A percentile compares a stretch with the other conserved stretches of the same genome.
Evolutionary conservation across 35 echinoderm and acorn worm genomes (phyloP).

Genomic region (Heliocidaris tuberculata): DNA sequence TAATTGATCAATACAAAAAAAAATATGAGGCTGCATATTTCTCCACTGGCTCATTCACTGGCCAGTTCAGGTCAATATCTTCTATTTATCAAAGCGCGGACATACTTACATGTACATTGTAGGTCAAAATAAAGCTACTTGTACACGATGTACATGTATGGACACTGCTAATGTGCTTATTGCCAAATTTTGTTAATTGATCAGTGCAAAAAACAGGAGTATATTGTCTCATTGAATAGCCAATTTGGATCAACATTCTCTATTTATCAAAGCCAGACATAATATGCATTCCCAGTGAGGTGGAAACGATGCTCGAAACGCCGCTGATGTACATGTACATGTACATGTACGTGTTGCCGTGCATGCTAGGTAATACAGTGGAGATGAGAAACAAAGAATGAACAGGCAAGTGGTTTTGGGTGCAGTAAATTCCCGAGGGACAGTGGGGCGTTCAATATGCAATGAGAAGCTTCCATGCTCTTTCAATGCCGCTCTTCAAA

Average conservation of each 20-base stretch:
- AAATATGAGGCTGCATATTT: neutral
- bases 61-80: neutral
- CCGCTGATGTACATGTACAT: neutral
- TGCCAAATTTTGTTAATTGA: too few species aligned
- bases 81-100: too few species aligned
- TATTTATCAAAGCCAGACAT: too few species aligned
- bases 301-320: neutral
- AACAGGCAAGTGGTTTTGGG: neutral
- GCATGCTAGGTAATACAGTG: neutral
- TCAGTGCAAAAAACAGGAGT: too few species aligned
- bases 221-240: too few species aligned
- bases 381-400: neutral
- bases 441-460: neutral
- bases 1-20: neutral
- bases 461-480: neutral
- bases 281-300: neutral
- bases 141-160: too few species aligned
- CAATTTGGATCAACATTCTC: too few species aligned
- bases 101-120: too few species aligned
- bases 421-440: neutral
- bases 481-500: neutral
- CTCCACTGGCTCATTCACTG: neutral
- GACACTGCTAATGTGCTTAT: neutral
- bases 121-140: too few species aligned
- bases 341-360: neutral